phyloP scores from a whole-genome alignment of 2,888 invertebrate species.

The Bursaphelenchus okinawaensis region DNA sequence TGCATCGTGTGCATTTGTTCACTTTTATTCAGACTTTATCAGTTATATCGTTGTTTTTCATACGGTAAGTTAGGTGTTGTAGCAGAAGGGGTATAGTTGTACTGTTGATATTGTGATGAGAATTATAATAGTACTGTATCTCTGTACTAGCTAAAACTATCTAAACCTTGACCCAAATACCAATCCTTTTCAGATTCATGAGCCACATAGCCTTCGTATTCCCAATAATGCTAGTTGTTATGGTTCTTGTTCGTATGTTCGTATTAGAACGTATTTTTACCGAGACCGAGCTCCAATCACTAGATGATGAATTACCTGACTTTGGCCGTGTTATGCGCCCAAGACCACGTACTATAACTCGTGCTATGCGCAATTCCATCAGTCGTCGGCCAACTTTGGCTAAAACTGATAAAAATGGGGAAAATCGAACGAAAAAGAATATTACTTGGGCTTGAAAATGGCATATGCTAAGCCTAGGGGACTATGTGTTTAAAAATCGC shows the following conservation, averaged over 20 bases:
- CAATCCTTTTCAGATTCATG: slow-evolving; percentile 23
- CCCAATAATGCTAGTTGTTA: slow-evolving; percentile 40
- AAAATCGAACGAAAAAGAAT: neutral
- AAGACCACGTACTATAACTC: neutral
- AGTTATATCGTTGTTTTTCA: slow-evolving; percentile 59
- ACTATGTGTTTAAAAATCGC: too few relatives aligned
- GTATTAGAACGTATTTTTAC: slow-evolving; percentile 31
- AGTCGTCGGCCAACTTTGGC: neutral
- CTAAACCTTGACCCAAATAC: too few relatives aligned
- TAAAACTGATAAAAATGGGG: neutral
- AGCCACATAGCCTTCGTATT: slow-evolving; percentile 47
- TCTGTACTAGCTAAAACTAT: too few relatives aligned
- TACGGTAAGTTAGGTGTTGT: slow-evolving; percentile 53
- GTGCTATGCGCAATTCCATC: neutral
- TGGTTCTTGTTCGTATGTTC: slow-evolving; percentile 24
- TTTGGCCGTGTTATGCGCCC: slow-evolving; percentile 24
- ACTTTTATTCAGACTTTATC: slow-evolving; percentile 60
- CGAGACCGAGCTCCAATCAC: slow-evolving; percentile 25
- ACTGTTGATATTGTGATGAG: too few relatives aligned
- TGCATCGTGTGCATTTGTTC: slow-evolving; percentile 60
- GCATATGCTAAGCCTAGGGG: too few relatives aligned
- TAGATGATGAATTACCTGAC: slow-evolving; percentile 38
- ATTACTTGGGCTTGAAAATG: neutral
- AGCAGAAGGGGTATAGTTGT: too few relatives aligned
- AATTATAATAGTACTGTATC: too few relatives aligned